Percentiles rank a stretch among this genome's conserved stretches.
phyloP scores from a whole-genome alignment of 2,113 vertebrate genomes.

The Nycticorax nycticorax region DNA sequence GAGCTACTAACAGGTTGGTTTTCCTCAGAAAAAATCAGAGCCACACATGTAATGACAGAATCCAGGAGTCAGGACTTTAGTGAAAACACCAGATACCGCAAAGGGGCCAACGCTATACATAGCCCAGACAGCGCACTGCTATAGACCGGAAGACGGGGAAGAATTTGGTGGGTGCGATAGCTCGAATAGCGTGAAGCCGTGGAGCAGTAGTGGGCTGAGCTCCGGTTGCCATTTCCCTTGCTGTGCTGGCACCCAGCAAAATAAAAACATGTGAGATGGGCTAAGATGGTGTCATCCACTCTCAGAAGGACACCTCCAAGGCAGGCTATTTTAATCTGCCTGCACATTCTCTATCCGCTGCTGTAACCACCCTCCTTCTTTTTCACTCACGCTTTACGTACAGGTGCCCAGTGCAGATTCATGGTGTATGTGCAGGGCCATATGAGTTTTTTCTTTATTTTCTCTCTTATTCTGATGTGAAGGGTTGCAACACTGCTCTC shows the following conservation, averaged over 20 bases:
- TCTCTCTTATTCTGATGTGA: background rate
- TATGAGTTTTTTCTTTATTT: background rate
- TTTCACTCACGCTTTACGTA: background rate
- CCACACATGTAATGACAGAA: background rate
- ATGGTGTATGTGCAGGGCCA: background rate
- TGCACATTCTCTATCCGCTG: background rate
- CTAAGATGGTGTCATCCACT: background rate
- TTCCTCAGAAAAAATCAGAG: background rate
- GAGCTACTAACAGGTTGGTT: background rate
- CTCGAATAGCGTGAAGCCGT: background rate
- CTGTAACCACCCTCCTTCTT: background rate
- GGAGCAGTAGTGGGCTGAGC: background rate
- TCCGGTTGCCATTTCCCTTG: conserved; percentile 1
- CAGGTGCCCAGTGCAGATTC: background rate
- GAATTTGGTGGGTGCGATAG: background rate
- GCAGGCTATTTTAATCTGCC: background rate
- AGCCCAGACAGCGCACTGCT: background rate
- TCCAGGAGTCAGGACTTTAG: background rate
- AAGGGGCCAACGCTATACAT: background rate
- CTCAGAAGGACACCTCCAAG: background rate
- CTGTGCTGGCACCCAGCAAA: background rate
- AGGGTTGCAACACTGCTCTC: background rate
- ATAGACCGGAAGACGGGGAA: background rate
- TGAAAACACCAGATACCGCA: background rate
- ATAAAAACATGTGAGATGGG: background rate